phyloP scores from a whole-genome alignment of 2,113 vertebrate species.

The Cynocephalus volans region DNA sequence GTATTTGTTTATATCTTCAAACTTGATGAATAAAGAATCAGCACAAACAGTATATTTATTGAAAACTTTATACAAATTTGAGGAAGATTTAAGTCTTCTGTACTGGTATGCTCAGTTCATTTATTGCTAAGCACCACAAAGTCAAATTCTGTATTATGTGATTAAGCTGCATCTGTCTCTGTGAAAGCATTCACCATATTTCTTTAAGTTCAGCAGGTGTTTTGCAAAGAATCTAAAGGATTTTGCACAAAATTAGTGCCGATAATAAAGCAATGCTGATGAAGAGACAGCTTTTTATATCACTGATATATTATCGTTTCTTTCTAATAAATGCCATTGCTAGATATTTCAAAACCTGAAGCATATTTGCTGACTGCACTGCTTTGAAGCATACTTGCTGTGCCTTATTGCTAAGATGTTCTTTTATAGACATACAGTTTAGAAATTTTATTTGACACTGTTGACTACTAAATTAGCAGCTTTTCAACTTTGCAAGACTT shows the following conservation, averaged over 20 bases:
- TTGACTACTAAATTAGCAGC: conserved; percentile 91
- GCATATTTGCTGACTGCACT: conserved; percentile 90
- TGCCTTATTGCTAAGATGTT: conserved; percentile 90
- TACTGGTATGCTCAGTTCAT: conserved; percentile 84
- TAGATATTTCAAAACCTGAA: conserved; percentile 91
- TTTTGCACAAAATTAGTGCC: conserved; percentile 91
- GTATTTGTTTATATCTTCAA: conserved; percentile 67
- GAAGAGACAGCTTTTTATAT: conserved; percentile 90
- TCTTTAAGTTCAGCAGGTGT: conserved; percentile 92
- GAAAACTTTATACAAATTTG: conserved; percentile 82
- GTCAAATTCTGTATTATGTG: conserved; percentile 91
- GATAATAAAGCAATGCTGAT: conserved; percentile 90
- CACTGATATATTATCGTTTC: conserved; percentile 90
- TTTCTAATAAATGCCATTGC: conserved; percentile 92
- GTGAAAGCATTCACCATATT: conserved; percentile 89
- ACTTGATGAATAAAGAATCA: conserved; percentile 75
- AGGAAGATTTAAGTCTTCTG: conserved; percentile 87
- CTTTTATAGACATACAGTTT: conserved; percentile 91
- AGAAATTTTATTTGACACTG: conserved; percentile 91
- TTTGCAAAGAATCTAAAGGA: conserved; percentile 89
- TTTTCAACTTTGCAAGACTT: conserved; percentile 89
- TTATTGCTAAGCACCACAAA: conserved; percentile 89
- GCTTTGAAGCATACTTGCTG: conserved; percentile 90
- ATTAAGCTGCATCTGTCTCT: conserved; percentile 92
- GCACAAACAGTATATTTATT: conserved; percentile 67